Evolutionary conservation across 2,113 vertebrate genomes (phyloP), one percentile per base, ranked within the genome.

Genomic region (Lipophrys pholis): DNA sequence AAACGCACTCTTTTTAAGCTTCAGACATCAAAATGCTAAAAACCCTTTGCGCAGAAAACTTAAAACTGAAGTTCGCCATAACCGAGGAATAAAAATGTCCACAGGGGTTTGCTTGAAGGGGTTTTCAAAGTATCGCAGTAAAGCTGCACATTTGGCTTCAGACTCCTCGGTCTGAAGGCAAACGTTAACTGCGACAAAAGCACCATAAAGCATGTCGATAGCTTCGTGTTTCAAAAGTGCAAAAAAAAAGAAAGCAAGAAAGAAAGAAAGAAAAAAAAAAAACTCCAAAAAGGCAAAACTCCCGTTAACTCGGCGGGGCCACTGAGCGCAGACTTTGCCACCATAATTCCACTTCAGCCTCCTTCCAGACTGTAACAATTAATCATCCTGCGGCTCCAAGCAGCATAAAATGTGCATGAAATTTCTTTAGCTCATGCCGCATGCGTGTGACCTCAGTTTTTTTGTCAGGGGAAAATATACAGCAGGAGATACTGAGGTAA

Each of bases 401-500:
- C n/a, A 1, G 52, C 48, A 46, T 11, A 45, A 67, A 78, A 63
- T 64, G 43, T 56, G 78, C 71, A 10, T 60, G 41, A 39, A 66
- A 55, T 56, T 1, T 57, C 4, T 45, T 36, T 55, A 58, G 66
- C 56, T 53, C 51, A 12, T 12, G 58, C 42, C 6, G 50, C 50
- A 21, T 2, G 17, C 9, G 43, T 70, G 70, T 48, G 76, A 84
- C 66, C 42, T 66, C 39, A 1, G 43, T 36, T 76, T 65, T 62
- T 72, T 60, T 57, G 30, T 30, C 21, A 30, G 21, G 70, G 56
- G 63, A 72, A 73, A 77, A 69, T 72, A 67, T 51, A 64, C 55
- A 76, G 70, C 61, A 16, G 54, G 60, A 78, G 77, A 77, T 81
- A 63, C 68, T 69, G 80, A 81, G 52, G 75, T 80, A 79, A 87